Base-by-base conservation (phyloP, 2,888 invertebrate genomes). In the Atrina japonica region DNA sequence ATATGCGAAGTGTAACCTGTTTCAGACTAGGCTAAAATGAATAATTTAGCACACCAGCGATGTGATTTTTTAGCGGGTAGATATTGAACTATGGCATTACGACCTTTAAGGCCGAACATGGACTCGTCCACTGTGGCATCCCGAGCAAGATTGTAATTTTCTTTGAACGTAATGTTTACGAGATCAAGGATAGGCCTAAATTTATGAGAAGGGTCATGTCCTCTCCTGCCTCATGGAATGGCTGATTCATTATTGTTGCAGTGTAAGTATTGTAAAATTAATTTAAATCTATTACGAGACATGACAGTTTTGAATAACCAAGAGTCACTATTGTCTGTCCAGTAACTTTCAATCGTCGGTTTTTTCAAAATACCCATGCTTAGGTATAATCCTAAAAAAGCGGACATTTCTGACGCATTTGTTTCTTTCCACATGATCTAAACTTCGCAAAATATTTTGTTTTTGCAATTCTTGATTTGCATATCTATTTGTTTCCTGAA, bases 71-170 rank as follows among this genome's bases (percentile, higher is more conserved):
- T 53, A 6, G 18, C 64, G 2, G 53, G 64, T 27, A 64, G 23
- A 27, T 64, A 64, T 27, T 64, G 64, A 14, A 50, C 63, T n/a
- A 35, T 50, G 45, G 49, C 45, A 45, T 60, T 25, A 16, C 60
- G 45, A 3, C 73, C 75, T 56, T 76, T 78, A 41, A 70, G 71
- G 1, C 65, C 72, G 23, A 74, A 64, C 73, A 74, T 78, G 18
- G 49, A 30, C 21, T 75, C 68, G 43, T 75, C 72, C 11, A 69
- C 50, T 2, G 56, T 65, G 0, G 66, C 2, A 11, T 75, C 67
- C 23, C 67, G 23, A 1, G 41, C 58, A 1, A 70, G 21, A 9
- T 50, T 41, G 55, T 60, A 76, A 30, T 18, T 6, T 3, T 14
- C 7, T 18, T 23, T 35, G 40, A 66, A 66, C 7, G 50, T 56